Evolutionary conservation across 2,888 invertebrate genomes (phyloP).

Genomic region (Tupiocoris notatus): DNA sequence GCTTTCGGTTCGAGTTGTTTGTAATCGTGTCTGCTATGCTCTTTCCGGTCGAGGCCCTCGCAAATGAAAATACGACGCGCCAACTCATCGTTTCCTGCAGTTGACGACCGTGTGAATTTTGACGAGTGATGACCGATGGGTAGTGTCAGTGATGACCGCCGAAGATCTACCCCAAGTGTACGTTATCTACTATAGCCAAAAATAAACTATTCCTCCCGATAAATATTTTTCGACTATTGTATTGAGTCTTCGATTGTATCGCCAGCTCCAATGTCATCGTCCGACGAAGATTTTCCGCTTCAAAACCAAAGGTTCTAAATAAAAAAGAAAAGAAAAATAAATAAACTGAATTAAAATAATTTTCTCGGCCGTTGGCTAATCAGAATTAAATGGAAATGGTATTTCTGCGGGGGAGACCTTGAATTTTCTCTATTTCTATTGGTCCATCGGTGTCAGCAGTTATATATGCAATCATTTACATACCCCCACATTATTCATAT

Average conservation of each 20-base stretch:
- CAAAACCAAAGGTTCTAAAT: not conserved
- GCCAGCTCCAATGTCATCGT: not conserved
- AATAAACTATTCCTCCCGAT: no score
- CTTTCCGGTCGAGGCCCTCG: not conserved
- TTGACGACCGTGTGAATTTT: not conserved
- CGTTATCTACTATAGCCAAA: slow-evolving; percentile 6
- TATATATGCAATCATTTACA: no score
- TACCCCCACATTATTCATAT: no score
- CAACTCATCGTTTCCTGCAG: not conserved
- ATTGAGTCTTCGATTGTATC: not conserved
- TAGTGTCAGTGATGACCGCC: slow-evolving; percentile 24
- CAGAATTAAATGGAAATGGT: no score
- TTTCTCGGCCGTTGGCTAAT: no score
- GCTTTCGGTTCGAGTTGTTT: no score
- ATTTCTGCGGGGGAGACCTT: no score
- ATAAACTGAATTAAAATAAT: no score
- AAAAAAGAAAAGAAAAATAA: no score
- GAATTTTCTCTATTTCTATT: no score
- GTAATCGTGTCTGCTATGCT: not conserved
- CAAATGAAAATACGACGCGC: not conserved
- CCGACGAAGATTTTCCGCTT: slow-evolving; percentile 19
- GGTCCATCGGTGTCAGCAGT: no score
- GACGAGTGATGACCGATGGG: slow-evolving; percentile 17
- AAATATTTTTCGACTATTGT: not conserved
- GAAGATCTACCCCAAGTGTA: slow-evolving; percentile 37